Evolutionary conservation across 2,113 vertebrate species (phyloP), one percentile per base, ranked within the genome.

Genomic region (Pygoscelis antarcticus): DNA sequence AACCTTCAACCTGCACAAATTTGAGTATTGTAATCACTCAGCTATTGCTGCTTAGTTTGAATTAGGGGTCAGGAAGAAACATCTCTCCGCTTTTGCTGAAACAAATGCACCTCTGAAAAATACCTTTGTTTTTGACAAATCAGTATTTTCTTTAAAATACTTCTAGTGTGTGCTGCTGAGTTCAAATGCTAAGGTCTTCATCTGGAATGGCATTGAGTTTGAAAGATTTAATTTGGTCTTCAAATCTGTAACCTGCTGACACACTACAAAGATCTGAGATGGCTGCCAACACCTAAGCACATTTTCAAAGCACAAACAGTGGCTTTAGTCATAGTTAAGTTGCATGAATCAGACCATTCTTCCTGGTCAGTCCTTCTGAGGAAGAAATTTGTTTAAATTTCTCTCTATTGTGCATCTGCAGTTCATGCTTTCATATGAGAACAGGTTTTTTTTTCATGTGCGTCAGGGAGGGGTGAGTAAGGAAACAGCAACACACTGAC

Each of bases 271-370:
- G 72, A 7, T 64, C 86, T 55, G 92, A 91, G 89, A 19, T 82
- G 83, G 72, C 86, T 92, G 89, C 86, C 88, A 90, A 32, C 57
- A 81, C 94, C 87, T 94, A 71, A 94, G 72, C 68, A 71, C 44
- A 51, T 82, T 92, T 94, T 75, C 69, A 78, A 93, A 95, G 86
- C 42, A 71, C 64, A 74, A 61, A 46, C 80, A 65, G 76, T 44
- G 55, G 47, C 86, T 95, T 91, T 92, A 95, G 95, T 94, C 84
- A 78, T 71, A 68, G 75, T 68, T 83, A 78, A 87, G 83, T 88
- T 78, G 83, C 57, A 57, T 90, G 90, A 95, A 89, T 93, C 76
- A 74, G 72, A 68, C 14, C 29, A 8, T 77, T 93, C 79, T 88
- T 91, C 82, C 71, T 55, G 79, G 83, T 75, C 64, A 78, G 64